These are phyloP conservation scores for Drosophila sulfurigaster DNA, from an alignment of 1,140 invertebrate genomes.

Conservation along the genomic window DNA sequence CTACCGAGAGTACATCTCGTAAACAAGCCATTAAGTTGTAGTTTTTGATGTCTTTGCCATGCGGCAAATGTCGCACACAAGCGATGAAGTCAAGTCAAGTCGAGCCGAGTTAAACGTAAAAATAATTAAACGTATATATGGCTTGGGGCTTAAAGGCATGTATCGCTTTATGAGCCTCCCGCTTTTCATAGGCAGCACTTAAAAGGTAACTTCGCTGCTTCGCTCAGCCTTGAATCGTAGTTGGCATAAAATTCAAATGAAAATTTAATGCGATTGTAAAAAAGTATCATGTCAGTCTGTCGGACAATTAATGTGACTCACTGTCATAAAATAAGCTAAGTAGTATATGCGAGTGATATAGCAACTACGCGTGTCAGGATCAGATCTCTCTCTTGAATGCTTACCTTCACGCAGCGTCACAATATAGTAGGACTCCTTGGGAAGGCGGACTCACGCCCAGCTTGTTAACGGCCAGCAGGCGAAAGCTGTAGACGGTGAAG, in stretches of 20 bases:
- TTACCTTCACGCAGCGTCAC: conserved; percentile 91
- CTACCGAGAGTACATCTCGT: conserved; percentile 6
- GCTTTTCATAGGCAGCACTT: conserved; percentile 69
- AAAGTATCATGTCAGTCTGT: conserved; percentile 72
- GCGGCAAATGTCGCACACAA: conserved; percentile 39
- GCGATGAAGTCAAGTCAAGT: conserved; percentile 9
- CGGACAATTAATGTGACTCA: conserved; percentile 53
- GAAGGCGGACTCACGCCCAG: conserved; percentile 89
- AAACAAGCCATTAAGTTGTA: conserved; percentile 26
- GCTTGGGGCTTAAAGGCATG: conserved; percentile 41
- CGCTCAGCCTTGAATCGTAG: conserved; percentile 28
- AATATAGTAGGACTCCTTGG: conserved; percentile 91
- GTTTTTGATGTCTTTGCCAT: conserved; percentile 11
- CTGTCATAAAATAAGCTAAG: conserved; percentile 56
- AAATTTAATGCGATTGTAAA: conserved; percentile 82
- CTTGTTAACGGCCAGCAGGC: conserved; percentile 90
- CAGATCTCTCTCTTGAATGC: conserved; percentile 37
- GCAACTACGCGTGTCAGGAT: conserved; percentile 24
- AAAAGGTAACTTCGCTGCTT: conserved; percentile 39
- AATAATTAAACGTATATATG: conserved; percentile 75
- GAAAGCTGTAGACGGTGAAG: conserved; percentile 92
- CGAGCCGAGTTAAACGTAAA: conserved; percentile 47
- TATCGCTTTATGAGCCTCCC: conserved; percentile 57
- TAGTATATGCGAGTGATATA: conserved; percentile 4
- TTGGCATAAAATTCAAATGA: conserved; percentile 69